phyloP scores from a whole-genome alignment of 2,797 vertebrate genomes.

The Spheniscus humboldti region DNA sequence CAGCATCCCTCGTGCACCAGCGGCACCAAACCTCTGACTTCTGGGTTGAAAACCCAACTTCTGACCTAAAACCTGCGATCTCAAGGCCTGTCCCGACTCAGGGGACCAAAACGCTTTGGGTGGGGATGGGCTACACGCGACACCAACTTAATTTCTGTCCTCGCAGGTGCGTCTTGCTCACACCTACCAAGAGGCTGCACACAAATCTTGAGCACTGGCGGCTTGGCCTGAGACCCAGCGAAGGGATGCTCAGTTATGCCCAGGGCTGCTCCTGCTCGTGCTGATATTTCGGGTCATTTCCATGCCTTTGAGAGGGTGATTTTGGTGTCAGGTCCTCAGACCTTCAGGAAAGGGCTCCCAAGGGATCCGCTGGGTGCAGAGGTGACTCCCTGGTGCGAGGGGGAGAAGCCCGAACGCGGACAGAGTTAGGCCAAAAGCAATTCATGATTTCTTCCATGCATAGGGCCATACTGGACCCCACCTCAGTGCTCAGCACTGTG shows the following conservation, averaged over 20 bases:
- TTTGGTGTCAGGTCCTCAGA: not conserved
- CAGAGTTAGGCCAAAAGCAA: not conserved
- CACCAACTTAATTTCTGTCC: not conserved
- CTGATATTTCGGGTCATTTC: not conserved
- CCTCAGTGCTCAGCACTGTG: not conserved
- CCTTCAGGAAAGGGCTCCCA: not conserved
- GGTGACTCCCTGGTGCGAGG: not conserved
- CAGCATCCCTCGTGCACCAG: not conserved
- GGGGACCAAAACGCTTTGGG: not conserved
- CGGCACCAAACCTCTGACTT: not conserved
- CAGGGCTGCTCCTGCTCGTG: not conserved
- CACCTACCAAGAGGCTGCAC: not conserved
- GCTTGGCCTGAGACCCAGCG: not conserved
- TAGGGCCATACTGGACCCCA: not conserved
- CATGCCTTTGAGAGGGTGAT: not conserved
- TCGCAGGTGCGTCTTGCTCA: accelerated
- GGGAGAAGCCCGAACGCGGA: accelerated
- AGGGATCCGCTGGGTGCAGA: accelerated
- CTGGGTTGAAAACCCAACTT: not conserved
- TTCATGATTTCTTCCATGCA: not conserved
- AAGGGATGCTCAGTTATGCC: not conserved
- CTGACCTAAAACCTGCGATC: accelerated
- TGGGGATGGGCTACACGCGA: accelerated
- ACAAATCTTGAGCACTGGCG: not conserved
- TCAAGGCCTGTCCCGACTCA: not conserved